Conservation (phyloP, 2,888 invertebrate species). For the Leistus spinibarbis region DNA sequence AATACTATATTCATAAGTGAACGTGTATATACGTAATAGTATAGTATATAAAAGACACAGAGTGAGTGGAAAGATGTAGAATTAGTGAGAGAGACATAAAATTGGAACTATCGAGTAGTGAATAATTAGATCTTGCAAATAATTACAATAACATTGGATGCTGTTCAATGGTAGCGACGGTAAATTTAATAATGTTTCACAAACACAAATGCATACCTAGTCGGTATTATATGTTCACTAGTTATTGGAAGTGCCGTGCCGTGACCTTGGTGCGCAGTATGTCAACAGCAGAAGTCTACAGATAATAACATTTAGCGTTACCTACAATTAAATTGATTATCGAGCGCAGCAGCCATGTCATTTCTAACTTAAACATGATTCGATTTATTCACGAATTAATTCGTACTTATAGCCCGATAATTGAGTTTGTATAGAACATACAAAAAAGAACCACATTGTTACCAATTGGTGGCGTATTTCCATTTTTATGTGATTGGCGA, state of each 20-base stretch:
- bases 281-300: not conserved
- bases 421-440: not conserved
- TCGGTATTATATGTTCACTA: not conserved
- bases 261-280: not conserved
- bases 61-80: too few relatives aligned
- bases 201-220: not conserved
- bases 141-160: too few relatives aligned
- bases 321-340: constrained; percentile 35
- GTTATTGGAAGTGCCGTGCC: not conserved
- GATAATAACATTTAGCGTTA: constrained; percentile 31
- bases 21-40: too few relatives aligned
- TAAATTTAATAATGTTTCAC: too few relatives aligned
- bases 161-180: too few relatives aligned
- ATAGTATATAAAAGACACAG: too few relatives aligned
- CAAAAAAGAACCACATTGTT: not conserved
- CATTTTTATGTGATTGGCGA: not conserved
- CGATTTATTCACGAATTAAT: constrained; percentile 29
- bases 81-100: too few relatives aligned
- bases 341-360: constrained; percentile 14
- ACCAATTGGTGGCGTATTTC: not conserved
- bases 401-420: not conserved
- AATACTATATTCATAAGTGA: too few relatives aligned
- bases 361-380: constrained; percentile 22
- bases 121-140: too few relatives aligned
- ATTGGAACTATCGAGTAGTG: too few relatives aligned